These are phyloP conservation scores for Brienomyrus longianalis DNA, from an alignment of 2,113 vertebrate genomes.

Conservation along the genomic window DNA sequence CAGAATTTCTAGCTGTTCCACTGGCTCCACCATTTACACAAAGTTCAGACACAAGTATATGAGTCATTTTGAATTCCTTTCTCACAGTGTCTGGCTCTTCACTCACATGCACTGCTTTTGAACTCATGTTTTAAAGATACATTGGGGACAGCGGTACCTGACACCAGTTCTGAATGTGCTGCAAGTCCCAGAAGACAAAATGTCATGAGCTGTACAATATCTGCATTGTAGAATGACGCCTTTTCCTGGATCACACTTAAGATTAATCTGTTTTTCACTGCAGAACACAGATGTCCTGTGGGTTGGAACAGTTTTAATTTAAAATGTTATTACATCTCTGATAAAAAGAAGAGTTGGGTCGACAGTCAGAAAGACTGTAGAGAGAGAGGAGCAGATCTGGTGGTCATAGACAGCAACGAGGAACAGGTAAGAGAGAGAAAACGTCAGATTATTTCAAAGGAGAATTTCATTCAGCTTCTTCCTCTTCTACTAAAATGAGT, in stretches of 20 bases:
- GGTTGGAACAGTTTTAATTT: not conserved
- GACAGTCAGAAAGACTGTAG: slow-evolving; percentile 20
- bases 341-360: not conserved
- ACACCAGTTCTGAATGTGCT: no score
- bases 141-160: not conserved
- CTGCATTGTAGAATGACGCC: not conserved
- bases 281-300: not conserved
- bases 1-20: not conserved
- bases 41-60: not conserved
- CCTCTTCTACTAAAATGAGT: not conserved
- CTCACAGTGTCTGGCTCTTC: no score
- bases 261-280: not conserved
- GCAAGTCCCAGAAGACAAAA: not conserved
- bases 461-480: not conserved
- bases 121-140: not conserved
- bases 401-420: slow-evolving; percentile 22
- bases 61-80: no score
- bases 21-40: no score
- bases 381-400: slow-evolving; percentile 29
- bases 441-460: not conserved
- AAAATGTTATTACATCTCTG: slow-evolving; percentile 34
- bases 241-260: not conserved
- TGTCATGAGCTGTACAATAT: not conserved
- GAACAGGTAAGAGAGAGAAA: slow-evolving; percentile 28
- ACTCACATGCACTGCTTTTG: no score